Conservation (phyloP, 2,113 vertebrate genomes). For the Calyptomena viridis region DNA sequence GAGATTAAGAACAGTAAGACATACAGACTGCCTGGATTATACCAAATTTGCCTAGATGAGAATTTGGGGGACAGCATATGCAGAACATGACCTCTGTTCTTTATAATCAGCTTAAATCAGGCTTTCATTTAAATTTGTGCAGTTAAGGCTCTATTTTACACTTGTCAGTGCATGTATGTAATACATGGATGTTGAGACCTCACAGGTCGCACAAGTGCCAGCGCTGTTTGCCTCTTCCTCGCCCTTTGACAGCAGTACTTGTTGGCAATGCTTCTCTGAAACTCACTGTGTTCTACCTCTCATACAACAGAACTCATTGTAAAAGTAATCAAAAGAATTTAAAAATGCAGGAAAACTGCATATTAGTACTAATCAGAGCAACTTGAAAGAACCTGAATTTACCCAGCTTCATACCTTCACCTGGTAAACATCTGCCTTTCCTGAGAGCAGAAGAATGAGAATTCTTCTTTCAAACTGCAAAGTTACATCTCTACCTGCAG, state of each 20-base stretch:
- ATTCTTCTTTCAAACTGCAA: background rate
- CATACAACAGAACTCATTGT: background rate
- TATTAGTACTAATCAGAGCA: background rate
- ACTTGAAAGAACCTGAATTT: background rate
- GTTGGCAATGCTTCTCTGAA: background rate
- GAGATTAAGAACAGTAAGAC: background rate
- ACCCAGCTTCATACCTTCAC: background rate
- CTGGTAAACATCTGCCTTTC: background rate
- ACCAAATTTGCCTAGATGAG: background rate
- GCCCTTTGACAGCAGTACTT: background rate
- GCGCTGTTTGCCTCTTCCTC: accelerated
- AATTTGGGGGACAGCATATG: background rate
- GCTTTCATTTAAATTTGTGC: background rate
- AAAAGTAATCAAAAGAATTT: background rate
- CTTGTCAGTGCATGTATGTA: background rate
- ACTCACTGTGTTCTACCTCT: background rate
- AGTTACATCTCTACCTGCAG: background rate
- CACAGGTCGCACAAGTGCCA: background rate
- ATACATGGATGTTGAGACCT: background rate
- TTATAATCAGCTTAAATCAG: background rate
- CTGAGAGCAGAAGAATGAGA: too few relatives aligned
- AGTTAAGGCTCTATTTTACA: background rate
- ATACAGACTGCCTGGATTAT: background rate
- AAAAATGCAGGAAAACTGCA: background rate
- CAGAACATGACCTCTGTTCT: background rate